Conservation (phyloP, 2,797 vertebrate species). For the Pseudochromis fuscus region DNA sequence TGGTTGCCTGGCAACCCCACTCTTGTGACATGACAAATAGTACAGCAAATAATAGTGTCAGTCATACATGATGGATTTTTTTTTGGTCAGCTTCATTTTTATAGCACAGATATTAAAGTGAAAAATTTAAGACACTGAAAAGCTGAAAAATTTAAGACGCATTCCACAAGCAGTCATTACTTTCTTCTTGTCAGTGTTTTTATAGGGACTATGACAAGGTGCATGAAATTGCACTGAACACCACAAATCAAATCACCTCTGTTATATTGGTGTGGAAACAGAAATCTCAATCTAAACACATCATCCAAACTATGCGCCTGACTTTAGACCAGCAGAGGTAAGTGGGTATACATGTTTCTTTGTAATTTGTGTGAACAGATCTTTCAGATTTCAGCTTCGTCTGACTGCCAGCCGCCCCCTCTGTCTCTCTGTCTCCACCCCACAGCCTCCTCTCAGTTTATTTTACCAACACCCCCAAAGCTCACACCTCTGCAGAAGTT, state of each 20-base stretch:
- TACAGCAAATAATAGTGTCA: no score
- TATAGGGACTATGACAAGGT: not conserved
- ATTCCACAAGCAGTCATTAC: not conserved
- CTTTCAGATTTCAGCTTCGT: conserved; percentile 25
- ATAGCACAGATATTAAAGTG: no score
- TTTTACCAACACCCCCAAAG: conserved; percentile 74
- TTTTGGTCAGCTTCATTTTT: no score
- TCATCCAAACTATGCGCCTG: conserved; percentile 1
- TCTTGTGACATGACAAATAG: no score
- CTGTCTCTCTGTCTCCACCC: conserved; percentile 42
- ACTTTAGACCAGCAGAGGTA: conserved; percentile 3
- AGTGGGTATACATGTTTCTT: conserved; percentile 3
- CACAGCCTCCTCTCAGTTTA: conserved; percentile 56
- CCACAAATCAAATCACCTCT: not conserved
- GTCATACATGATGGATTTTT: no score
- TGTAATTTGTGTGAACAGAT: conserved; percentile 25
- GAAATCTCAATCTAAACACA: conserved; percentile 9
- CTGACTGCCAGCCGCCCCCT: not conserved
- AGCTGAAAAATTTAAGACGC: not conserved
- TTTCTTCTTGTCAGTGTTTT: not conserved
- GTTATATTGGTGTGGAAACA: not conserved
- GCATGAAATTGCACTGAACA: not conserved
- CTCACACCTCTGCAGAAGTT: conserved; percentile 69
- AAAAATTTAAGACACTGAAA: no score
- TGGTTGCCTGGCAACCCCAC: not conserved